Percentiles rank a stretch among this genome's conserved stretches.
phyloP scores from a whole-genome alignment of 92 coral and sea anemone genomes.

The Bergia sp. region DNA sequence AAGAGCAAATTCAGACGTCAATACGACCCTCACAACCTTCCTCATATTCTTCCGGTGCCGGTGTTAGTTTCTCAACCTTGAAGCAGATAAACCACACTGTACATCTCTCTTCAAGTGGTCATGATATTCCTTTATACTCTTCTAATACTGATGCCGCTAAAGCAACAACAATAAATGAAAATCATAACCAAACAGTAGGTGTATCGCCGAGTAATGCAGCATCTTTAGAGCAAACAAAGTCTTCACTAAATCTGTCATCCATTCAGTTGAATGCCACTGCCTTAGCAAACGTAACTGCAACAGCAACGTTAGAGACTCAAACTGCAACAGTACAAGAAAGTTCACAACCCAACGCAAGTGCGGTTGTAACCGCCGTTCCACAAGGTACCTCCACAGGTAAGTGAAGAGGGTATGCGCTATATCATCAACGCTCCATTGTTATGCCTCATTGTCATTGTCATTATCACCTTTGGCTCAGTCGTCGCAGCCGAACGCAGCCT shows the following conservation, averaged over 20 bases:
- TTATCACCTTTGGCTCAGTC: not conserved
- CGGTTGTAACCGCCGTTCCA: not conserved
- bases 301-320: not conserved
- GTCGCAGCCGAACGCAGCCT: not conserved
- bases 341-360: not conserved
- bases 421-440: not conserved
- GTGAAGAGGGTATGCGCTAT: not conserved
- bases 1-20: not conserved
- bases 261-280: not conserved
- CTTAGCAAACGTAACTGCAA: not conserved
- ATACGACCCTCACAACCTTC: not conserved
- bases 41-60: not conserved
- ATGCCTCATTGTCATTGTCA: not conserved
- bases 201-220: not conserved
- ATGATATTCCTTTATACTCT: not conserved
- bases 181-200: not conserved
- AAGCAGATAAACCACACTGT: not conserved
- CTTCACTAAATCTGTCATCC: not conserved
- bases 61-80: not conserved
- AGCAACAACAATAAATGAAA: not conserved
- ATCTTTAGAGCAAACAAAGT: not conserved
- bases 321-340: not conserved
- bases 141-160: not conserved
- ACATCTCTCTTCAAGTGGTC: not conserved
- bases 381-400: conserved; percentile 15